Conservation (phyloP, 2,888 invertebrate genomes). For the Entomobrya proxima region DNA sequence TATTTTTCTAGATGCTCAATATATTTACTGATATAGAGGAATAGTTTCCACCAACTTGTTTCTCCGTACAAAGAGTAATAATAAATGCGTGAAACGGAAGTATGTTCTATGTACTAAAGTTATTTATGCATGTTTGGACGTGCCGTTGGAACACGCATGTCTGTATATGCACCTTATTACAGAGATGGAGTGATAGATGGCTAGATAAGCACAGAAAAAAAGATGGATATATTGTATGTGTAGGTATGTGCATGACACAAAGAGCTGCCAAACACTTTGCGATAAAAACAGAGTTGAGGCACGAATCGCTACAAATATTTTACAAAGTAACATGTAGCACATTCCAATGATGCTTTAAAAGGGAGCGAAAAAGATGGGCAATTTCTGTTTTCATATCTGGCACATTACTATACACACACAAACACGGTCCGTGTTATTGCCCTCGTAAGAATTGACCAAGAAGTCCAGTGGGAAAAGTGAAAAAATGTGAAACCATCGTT, state of each 20-base stretch:
- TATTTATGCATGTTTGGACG: not conserved
- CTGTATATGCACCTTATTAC: no score
- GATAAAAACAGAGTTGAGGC: not conserved
- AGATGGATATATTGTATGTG: no score
- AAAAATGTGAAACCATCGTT: slow-evolving; percentile 58
- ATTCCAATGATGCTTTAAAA: not conserved
- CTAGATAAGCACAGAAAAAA: no score
- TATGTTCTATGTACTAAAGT: not conserved
- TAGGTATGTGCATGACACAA: not conserved
- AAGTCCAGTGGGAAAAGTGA: slow-evolving; percentile 53
- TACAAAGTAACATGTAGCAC: slow-evolving; percentile 10
- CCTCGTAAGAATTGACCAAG: slow-evolving; percentile 57
- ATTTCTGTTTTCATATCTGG: slow-evolving; percentile 29
- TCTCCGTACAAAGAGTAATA: not conserved
- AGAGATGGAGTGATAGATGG: no score
- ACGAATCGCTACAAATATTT: slow-evolving; percentile 4
- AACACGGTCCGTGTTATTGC: slow-evolving; percentile 44
- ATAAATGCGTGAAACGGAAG: not conserved
- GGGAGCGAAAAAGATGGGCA: not conserved
- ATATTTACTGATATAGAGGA: no score
- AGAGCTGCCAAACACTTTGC: not conserved
- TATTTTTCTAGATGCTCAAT: no score
- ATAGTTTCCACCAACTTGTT: not conserved
- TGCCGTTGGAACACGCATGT: not conserved
- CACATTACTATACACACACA: no score